Base-by-base conservation (phyloP, 2,888 invertebrate genomes). In the Sinopyrophorus schimmeli region DNA sequence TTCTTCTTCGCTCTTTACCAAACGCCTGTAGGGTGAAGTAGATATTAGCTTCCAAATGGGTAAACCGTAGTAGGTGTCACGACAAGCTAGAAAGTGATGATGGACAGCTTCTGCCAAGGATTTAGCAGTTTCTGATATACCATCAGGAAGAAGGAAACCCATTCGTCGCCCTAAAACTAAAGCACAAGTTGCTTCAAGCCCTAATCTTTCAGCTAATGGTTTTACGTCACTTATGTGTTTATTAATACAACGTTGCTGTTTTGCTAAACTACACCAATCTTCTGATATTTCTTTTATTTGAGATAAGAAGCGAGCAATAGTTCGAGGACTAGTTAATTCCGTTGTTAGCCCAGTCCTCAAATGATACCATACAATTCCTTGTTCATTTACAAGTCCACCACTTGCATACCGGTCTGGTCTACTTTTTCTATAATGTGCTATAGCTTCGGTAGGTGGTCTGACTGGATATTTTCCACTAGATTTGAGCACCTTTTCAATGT, bases 371-470 rank as follows among this genome's bases (percentile, higher is more conserved):
- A 80, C 82, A 61, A 61, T 53, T 67, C 81, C 87, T 82, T 76
- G 90, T 85, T 89, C 89, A 70, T 91, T 91, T 17, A 87, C 87
- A 37, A 92, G 78, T 57, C 92, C 92, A 14, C 84, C 81, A 55
- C 86, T 89, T 17, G 88, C 83, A 70, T 91, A 92, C 68, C 88
- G 79, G 65, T 92, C 92, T 0, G 86, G 87, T 10, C 86, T 77
- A 27, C 82, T 82, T 40, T 75, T 77, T 17, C 92, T 76, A 73
- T 92, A 92, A 61, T 83, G 77, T 32, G 86, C 83, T 14, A 89
- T 83, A 57, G 89, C 87, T 74, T 89, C 89, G 1, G 89, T 89
- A 18, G 89, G 87, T 6, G 92, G 92, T 10, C 92, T 79, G 62
- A 87, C 81, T 0, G 91, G 91, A 63, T 83, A 84, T 67, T 83